phyloP scores from a whole-genome alignment of 2,113 vertebrate species.

The Patagioenas fasciata region DNA sequence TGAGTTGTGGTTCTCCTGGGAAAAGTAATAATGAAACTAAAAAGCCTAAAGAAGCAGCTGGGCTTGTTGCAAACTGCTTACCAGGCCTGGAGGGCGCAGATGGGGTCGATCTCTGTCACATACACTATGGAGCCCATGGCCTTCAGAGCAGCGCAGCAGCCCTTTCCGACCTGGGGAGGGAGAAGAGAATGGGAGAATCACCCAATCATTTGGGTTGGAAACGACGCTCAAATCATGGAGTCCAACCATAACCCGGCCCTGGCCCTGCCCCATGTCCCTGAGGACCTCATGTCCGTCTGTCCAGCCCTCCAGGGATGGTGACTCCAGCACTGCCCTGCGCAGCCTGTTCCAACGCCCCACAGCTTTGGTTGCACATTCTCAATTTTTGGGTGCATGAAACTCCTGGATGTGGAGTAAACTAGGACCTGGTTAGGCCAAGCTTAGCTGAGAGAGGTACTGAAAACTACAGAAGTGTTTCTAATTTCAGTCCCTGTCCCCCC shows the following conservation, averaged over 20 bases:
- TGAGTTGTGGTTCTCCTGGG: neutral
- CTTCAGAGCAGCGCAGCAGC: slow-evolving; percentile 94
- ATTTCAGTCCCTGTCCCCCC: neutral
- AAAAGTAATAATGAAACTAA: neutral
- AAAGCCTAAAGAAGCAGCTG: neutral
- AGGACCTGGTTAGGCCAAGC: neutral
- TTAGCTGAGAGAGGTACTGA: neutral
- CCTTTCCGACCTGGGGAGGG: slow-evolving; percentile 89
- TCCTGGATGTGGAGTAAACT: neutral
- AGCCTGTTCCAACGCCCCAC: neutral
- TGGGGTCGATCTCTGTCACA: slow-evolving; percentile 97
- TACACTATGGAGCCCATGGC: slow-evolving; percentile 98
- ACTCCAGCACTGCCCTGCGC: no score
- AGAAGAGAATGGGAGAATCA: neutral
- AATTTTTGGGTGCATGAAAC: accelerated
- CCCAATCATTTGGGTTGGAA: no score
- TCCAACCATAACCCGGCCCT: no score
- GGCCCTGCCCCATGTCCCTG: no score
- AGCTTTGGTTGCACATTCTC: accelerated
- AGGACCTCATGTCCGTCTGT: no score
- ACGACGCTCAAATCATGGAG: no score
- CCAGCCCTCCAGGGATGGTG: no score
- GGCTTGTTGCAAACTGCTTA: slow-evolving; percentile 48
- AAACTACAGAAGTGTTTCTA: accelerated
- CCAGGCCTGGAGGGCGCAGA: slow-evolving; percentile 98